Base-by-base conservation (phyloP, 30 jellyfish, hydroid and myxozoan genomes). In the Nemopilema nomurai region DNA sequence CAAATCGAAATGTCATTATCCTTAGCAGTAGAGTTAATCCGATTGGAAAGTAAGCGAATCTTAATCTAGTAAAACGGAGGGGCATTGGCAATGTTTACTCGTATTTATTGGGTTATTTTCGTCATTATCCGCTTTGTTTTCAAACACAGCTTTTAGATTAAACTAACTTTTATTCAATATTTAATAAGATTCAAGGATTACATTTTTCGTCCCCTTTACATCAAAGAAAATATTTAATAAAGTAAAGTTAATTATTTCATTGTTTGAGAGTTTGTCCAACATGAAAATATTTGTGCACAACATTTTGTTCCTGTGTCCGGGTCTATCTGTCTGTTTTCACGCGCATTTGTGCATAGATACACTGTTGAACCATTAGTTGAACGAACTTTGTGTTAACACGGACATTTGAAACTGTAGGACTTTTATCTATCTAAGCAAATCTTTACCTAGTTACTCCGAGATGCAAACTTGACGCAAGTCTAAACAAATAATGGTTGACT, bases 251-350 rank as follows among this genome's bases (percentile, higher is more conserved):
- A 68, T 68, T 28, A 8, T 22, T 19, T 28, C 28, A 49, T 27
- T 68, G 4, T 18, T 49, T 68, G 17, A 68, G 49, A 25, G 81
- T 71, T 71, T 71, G 17, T 71, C 25, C 63, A 71, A 26, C 76
- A 13, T 32, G 33, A 67, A 23, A 32, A 67, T 0, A n/a, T 67
- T 67, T 67, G 76, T 17, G 30, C 23, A 28, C 33, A 28, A 67
- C 50, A 67, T 23, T 67, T 67, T 67, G 9, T 17, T 23, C 30
- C 20, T 19, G 20, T 67, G 30, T 23, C 23, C 76, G 57, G 9
- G 6, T 67, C 33, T 67, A 28, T 67, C 23, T 32, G 30, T 18
- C 30, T 9, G 7, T 67, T 67, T 67, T 67, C 76, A 23, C 17
- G 30, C 31, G 23, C 32, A 22, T 17, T 67, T 67, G 18, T 22